phyloP scores from a whole-genome alignment of 1,140 invertebrate species.

The Tetragnatha versicolor region DNA sequence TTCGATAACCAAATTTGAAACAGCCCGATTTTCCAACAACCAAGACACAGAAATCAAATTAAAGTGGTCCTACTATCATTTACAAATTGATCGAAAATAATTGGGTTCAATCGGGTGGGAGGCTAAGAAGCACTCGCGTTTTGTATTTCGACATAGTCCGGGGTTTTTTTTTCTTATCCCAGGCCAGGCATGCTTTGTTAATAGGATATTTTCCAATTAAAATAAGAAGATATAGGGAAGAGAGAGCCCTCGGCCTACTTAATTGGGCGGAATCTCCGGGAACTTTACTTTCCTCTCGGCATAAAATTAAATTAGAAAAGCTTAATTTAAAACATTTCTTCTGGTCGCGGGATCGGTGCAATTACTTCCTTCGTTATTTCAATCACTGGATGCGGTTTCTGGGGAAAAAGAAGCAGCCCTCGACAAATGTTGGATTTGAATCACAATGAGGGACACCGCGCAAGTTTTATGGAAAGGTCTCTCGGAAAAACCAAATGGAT shows the following conservation, averaged over 20 bases:
- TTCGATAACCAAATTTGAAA: no score
- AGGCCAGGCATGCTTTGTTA: not conserved
- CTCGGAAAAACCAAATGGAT: no score
- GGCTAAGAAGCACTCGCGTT: not conserved
- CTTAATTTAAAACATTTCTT: slow-evolving; percentile 9
- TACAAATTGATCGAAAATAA: slow-evolving; percentile 15
- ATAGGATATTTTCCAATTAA: slow-evolving; percentile 21
- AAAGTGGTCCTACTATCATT: no score
- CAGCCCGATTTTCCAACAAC: no score
- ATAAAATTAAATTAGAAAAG: slow-evolving; percentile 25
- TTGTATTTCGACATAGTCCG: not conserved
- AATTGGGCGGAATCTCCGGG: slow-evolving; percentile 16
- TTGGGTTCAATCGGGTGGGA: not conserved
- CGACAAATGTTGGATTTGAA: no score
- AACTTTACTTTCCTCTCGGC: not conserved
- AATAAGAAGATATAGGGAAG: slow-evolving; percentile 24
- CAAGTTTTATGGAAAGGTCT: no score
- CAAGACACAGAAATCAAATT: no score
- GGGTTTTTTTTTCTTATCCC: not conserved
- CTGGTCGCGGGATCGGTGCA: not conserved
- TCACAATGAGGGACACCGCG: no score
- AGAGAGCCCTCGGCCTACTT: not conserved
- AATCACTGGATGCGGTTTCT: not conserved
- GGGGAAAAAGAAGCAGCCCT: no score
- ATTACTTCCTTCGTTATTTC: slow-evolving; percentile 24